Base-by-base conservation (phyloP, 2,888 invertebrate genomes). In the Amblyjoppa fuscipennis region DNA sequence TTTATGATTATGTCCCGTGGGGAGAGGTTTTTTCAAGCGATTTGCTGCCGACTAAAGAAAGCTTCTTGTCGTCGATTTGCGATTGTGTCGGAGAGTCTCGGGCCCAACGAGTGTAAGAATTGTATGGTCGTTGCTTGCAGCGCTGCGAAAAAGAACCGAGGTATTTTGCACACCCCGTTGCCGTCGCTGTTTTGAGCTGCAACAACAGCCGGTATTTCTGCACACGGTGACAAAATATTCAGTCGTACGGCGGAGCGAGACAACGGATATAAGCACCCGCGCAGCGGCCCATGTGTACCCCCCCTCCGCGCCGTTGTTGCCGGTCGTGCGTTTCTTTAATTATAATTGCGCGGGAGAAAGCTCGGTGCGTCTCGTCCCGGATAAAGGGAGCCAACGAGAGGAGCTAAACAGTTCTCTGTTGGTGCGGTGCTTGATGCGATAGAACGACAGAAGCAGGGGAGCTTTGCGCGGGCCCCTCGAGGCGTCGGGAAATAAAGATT, bases 261-360 rank as follows among this genome's bases (percentile, higher is more conserved):
- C 53, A 68, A 68, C 51, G 41, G 16, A 64, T 34, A 64, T 64
- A n/a, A 34, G 31, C 64, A 31, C 59, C 28, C 59, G 9, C n/a
- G 31, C 13, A 20, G 31, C 51, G 38, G 6, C 53, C 16, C 53
- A n/a, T 3, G 9, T 76, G 34, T 20, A 6, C 3, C 16, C 16
- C 16, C 45, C 45, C 34, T 6, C 7, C 38, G 34, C 9, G 11
- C 38, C 38, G 20, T 41, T 68, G 25, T 51, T 49, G n/a, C 3
- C n/a, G 25, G 28, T 68, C n/a, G 51, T 41, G 53, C 53, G 66
- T 77, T 77, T 77, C 76, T 77, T 68, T 68, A 66, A 77, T 77
- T 77, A 77, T 68, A 77, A 77, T 77, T 66, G 75, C 28, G 68
- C 9, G 16, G 53, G 53, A 9, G 64, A 20, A 53, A 77, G 53